These are phyloP conservation scores for Drosophila anomelani DNA, from an alignment of 2,888 invertebrate species.

Conservation along the genomic window DNA sequence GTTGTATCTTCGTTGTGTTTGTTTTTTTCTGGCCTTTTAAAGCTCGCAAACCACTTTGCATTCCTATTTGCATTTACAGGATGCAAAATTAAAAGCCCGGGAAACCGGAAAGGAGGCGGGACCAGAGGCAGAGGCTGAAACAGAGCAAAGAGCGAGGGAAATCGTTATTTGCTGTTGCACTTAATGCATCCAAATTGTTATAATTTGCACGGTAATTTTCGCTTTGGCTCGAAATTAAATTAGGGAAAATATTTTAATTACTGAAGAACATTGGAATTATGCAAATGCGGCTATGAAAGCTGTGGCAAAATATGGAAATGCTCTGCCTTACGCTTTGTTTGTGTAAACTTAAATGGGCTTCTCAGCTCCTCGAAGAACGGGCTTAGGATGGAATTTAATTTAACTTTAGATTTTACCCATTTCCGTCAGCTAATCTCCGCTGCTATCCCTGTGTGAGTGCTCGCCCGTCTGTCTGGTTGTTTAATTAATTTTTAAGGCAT, in stretches of 20 bases:
- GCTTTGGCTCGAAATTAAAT: slow-evolving; percentile 44
- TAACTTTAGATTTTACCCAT: slow-evolving; percentile 22
- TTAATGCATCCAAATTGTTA: slow-evolving; percentile 62
- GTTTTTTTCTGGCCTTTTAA: slow-evolving; percentile 20
- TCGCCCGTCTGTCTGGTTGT: slow-evolving; percentile 21
- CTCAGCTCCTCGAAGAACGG: not conserved
- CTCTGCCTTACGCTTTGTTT: slow-evolving; percentile 17
- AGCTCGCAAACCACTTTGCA: slow-evolving; percentile 46
- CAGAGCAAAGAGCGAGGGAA: not conserved
- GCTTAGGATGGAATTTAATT: slow-evolving; percentile 29
- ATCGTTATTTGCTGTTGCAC: slow-evolving; percentile 43
- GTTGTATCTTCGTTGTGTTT: slow-evolving; percentile 6
- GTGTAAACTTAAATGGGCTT: slow-evolving; percentile 13
- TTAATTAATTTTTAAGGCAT: slow-evolving; percentile 74
- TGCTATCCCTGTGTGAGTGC: not conserved
- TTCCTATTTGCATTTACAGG: slow-evolving; percentile 51
- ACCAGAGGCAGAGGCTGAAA: not conserved
- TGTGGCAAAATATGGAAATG: slow-evolving; percentile 34
- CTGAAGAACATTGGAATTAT: slow-evolving; percentile 25
- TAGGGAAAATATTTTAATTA: slow-evolving; percentile 69
- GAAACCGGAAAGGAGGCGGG: not conserved
- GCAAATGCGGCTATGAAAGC: slow-evolving; percentile 26
- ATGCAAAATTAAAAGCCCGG: slow-evolving; percentile 7
- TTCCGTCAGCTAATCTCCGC: slow-evolving; percentile 35
- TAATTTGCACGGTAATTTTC: slow-evolving; percentile 61